Evolutionary conservation across 2,888 invertebrate species (phyloP).

Genomic region (Campoplex capitator): DNA sequence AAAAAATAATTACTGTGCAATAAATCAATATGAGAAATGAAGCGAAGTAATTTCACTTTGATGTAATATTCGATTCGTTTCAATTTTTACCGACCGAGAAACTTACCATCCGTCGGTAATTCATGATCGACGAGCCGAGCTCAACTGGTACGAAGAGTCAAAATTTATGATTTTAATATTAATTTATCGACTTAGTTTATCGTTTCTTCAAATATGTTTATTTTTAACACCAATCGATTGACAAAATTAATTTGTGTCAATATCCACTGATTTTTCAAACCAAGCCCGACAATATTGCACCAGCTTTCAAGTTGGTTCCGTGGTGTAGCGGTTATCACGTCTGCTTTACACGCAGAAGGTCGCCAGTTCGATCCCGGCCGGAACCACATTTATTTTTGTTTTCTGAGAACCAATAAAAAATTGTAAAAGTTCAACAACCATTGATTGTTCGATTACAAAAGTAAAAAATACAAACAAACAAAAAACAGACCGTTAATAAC

Average conservation of each 20-base stretch:
- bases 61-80: too few relatives aligned
- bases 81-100: neutral
- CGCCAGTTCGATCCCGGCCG: constrained; percentile 82
- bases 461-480: neutral
- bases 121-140: neutral
- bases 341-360: constrained; percentile 83
- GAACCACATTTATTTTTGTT: constrained; percentile 74
- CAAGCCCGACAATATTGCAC: neutral
- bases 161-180: neutral
- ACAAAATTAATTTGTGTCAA: neutral
- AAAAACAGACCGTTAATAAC: constrained; percentile 4
- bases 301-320: constrained; percentile 74
- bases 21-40: too few relatives aligned
- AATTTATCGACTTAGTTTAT: neutral
- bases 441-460: neutral
- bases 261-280: neutral
- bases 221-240: neutral
- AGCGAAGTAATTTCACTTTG: too few relatives aligned
- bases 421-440: neutral
- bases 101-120: neutral
- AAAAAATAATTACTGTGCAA: too few relatives aligned
- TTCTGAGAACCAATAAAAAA: neutral
- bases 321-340: constrained; percentile 83
- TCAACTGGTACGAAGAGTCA: neutral
- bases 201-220: neutral